phyloP scores from a whole-genome alignment of 2,888 invertebrate genomes.

The Oscheius sp. region DNA sequence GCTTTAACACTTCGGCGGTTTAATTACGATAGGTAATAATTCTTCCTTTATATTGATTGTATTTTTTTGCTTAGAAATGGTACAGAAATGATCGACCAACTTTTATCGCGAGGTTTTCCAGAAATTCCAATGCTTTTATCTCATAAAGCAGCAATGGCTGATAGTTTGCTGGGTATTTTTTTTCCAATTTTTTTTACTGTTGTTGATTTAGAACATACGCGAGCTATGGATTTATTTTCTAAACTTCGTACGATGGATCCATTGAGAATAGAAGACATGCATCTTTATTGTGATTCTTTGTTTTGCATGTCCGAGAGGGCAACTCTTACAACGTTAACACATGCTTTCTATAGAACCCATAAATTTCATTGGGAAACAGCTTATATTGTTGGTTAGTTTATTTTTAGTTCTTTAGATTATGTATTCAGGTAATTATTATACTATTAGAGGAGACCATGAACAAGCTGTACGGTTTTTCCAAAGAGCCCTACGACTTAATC shows the following conservation, averaged over 20 bases:
- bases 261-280: conserved; percentile 88
- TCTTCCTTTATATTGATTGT: not conserved
- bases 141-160: conserved; percentile 81
- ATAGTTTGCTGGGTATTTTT: conserved; percentile 41
- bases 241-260: conserved; percentile 87
- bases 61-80: conserved; percentile 73
- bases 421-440: conserved; percentile 91
- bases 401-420: not conserved
- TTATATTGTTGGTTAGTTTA: conserved; percentile 86
- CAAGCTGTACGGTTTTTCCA: conserved; percentile 97
- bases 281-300: conserved; percentile 92
- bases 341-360: conserved; percentile 90
- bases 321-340: conserved; percentile 90
- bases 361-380: conserved; percentile 97
- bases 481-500: conserved; percentile 76
- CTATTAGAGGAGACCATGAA: conserved; percentile 91
- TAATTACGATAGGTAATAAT: conserved; percentile 32
- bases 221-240: conserved; percentile 76
- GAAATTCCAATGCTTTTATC: conserved; percentile 88
- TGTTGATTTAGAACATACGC: conserved; percentile 54
- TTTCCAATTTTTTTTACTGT: not conserved
- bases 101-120: conserved; percentile 82
- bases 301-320: conserved; percentile 80
- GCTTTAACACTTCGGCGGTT: conserved; percentile 39
- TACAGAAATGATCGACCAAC: conserved; percentile 81